Percentiles rank a stretch among this genome's conserved stretches.
phyloP scores from a whole-genome alignment of 2,113 vertebrate genomes.

The Laterallus jamaicensis region DNA sequence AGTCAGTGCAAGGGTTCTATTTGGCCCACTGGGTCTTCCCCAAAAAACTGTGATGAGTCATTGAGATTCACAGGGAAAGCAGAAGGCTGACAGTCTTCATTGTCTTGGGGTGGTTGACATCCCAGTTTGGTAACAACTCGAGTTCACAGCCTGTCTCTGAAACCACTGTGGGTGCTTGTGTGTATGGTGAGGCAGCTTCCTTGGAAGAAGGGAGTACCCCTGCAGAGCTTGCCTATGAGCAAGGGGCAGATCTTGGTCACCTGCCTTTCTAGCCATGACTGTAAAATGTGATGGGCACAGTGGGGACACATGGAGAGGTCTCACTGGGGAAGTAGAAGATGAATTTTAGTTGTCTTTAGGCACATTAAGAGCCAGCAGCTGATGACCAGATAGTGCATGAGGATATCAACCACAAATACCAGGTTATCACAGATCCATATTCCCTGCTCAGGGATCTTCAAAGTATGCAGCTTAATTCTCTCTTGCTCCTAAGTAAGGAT shows the following conservation, averaged over 20 bases:
- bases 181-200: not conserved
- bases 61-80: not conserved
- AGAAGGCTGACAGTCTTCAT: not conserved
- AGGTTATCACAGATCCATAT: not conserved
- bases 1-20: not conserved
- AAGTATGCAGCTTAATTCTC: not conserved
- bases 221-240: not conserved
- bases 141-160: not conserved
- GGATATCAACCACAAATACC: not conserved
- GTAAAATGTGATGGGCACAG: not conserved
- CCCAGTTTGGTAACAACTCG: not conserved
- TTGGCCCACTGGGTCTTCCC: fast-evolving
- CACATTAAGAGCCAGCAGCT: not conserved
- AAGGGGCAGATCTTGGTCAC: not conserved
- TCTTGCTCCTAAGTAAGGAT: not conserved
- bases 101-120: not conserved
- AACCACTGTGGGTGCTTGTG: not conserved
- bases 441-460: not conserved
- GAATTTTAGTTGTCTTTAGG: not conserved
- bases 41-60: not conserved
- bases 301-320: not conserved
- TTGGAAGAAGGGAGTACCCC: not conserved
- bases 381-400: not conserved
- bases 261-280: not conserved
- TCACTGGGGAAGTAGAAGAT: not conserved